A percentile compares a stretch with the other conserved stretches of the same genome.
Conservation (phyloP, 2,113 vertebrate genomes). For the Macaca fascicularis region T2T-MFA8v1.1 NC_088384.1:106243501-106244000, state of each 20-base stretch:
- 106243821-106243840: not conserved
- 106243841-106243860: not conserved
- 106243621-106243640: not conserved
- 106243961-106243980: not conserved
- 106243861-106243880: not conserved
- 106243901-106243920: not conserved
- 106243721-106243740: not conserved
- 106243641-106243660: not conserved
- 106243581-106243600: not conserved
- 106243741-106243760: not conserved
- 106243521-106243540: no score
- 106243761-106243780: not conserved
- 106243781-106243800: not conserved
- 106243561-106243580: not conserved
- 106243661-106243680: not conserved
- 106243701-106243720: not conserved
- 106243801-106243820: not conserved
- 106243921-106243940: not conserved
- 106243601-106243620: not conserved
- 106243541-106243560: not conserved
- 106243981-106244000: not conserved
- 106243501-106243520: accelerated
- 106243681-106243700: not conserved
- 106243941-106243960: not conserved
- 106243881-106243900: not conserved